A percentile compares a stretch with the other conserved stretches of the same genome.
These are phyloP conservation scores for Chrysolina oricalcia DNA, from an alignment of 2,888 invertebrate genomes.

Conservation along the genomic window DNA sequence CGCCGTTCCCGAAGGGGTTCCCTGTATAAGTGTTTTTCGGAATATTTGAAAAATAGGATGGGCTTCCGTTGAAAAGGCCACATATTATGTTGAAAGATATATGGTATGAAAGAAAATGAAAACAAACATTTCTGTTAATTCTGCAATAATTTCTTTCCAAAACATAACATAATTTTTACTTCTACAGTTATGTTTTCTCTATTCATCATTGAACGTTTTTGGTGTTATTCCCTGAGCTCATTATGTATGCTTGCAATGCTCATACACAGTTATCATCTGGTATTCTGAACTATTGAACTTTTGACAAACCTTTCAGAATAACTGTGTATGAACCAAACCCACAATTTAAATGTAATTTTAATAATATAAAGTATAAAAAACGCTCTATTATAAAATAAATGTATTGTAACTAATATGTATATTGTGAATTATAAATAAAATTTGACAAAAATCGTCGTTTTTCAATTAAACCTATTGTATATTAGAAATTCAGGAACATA, in stretches of 20 bases:
- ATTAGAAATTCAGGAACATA: neutral
- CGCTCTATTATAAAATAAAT: constrained; percentile 45
- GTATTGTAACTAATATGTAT: constrained; percentile 48
- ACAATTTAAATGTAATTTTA: constrained; percentile 46
- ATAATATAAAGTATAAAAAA: constrained; percentile 41
- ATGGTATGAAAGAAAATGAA: no score
- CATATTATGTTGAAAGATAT: no score
- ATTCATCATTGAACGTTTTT: neutral
- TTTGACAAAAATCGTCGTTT: constrained; percentile 31
- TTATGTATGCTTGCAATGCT: constrained; percentile 13
- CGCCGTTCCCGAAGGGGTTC: no score
- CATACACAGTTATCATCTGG: neutral
- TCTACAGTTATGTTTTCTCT: neutral
- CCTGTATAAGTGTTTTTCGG: no score
- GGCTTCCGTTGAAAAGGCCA: no score
- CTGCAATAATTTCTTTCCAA: no score
- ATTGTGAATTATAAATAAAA: constrained; percentile 47
- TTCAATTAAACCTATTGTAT: neutral
- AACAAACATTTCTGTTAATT: no score
- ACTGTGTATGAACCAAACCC: constrained; percentile 6
- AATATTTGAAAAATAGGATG: no score
- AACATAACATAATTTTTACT: no score
- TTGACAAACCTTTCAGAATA: neutral
- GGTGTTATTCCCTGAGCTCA: neutral
- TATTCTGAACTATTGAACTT: neutral